Conservation (phyloP, 2,113 vertebrate genomes). For the Tautogolabrus adspersus region DNA sequence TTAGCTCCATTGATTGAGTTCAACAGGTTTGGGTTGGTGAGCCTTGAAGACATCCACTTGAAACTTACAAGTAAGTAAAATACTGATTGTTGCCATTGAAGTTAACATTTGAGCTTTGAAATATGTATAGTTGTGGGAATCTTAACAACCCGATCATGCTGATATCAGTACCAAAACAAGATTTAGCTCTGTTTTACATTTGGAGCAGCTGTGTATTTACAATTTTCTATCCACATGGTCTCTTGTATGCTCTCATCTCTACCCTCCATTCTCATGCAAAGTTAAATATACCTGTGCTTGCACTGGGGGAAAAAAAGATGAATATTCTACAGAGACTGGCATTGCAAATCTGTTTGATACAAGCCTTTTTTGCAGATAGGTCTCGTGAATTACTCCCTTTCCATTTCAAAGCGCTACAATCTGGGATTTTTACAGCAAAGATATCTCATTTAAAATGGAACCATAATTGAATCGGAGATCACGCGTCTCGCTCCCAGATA, state of each 20-base stretch:
- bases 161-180: slow-evolving; percentile 28
- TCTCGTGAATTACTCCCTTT: slow-evolving; percentile 64
- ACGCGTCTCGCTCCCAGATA: slow-evolving; percentile 37
- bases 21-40: slow-evolving; percentile 56
- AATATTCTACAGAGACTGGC: slow-evolving; percentile 61
- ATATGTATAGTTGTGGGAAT: background rate
- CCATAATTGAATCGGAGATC: slow-evolving; percentile 76
- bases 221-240: slow-evolving; percentile 34
- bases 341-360: slow-evolving; percentile 58
- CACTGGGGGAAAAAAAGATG: slow-evolving; percentile 50
- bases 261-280: slow-evolving; percentile 62
- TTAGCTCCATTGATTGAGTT: slow-evolving; percentile 72
- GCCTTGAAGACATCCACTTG: slow-evolving; percentile 30
- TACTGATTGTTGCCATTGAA: background rate
- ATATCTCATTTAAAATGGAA: slow-evolving; percentile 70
- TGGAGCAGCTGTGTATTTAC: background rate
- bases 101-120: no score
- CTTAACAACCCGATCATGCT: slow-evolving; percentile 1
- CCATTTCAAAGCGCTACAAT: slow-evolving; percentile 70
- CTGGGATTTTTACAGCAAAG: slow-evolving; percentile 52
- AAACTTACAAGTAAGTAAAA: slow-evolving; percentile 25
- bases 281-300: slow-evolving; percentile 67
- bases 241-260: slow-evolving; percentile 55
- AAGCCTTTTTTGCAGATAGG: slow-evolving; percentile 56
- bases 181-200: slow-evolving; percentile 37